Evolutionary conservation across 2,888 invertebrate genomes (phyloP).

Genomic region (Cenopis cana): DNA sequence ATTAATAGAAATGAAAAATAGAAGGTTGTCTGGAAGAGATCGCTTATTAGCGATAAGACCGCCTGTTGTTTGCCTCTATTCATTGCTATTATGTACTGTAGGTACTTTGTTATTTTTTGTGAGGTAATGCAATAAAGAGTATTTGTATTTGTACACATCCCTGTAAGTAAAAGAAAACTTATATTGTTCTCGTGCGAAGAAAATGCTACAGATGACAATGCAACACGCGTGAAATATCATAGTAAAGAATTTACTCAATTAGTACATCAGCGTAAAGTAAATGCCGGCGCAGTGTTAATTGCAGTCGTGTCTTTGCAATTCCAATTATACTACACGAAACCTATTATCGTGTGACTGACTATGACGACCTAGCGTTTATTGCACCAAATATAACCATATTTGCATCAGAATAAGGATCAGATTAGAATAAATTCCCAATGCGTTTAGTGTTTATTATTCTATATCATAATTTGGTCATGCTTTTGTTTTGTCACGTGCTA

Average conservation of each 20-base stretch:
- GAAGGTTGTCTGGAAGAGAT: no score
- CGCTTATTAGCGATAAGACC: no score
- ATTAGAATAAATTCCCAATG: no score
- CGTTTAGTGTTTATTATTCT: not conserved
- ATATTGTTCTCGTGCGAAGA: no score
- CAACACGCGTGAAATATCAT: not conserved
- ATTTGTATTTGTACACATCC: no score
- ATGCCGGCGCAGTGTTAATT: conserved; percentile 20
- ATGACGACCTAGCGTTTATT: not conserved
- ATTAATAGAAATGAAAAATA: no score
- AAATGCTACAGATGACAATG: not conserved
- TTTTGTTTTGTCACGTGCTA: conserved; percentile 28
- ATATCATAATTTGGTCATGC: conserved; percentile 3
- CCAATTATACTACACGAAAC: conserved; percentile 29
- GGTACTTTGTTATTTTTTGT: no score
- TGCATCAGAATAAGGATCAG: not conserved
- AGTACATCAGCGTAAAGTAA: conserved; percentile 24
- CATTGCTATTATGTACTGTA: no score
- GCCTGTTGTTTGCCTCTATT: no score
- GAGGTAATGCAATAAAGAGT: no score
- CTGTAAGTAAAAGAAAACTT: no score
- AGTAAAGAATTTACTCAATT: not conserved
- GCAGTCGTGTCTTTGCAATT: conserved; percentile 29
- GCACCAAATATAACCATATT: not conserved
- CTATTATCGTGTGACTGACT: conserved; percentile 7